Evolutionary conservation across 30 jellyfish, hydroid and myxozoan species (phyloP), one percentile per base, ranked within the genome.

Genomic region (Mastigias papua): DNA sequence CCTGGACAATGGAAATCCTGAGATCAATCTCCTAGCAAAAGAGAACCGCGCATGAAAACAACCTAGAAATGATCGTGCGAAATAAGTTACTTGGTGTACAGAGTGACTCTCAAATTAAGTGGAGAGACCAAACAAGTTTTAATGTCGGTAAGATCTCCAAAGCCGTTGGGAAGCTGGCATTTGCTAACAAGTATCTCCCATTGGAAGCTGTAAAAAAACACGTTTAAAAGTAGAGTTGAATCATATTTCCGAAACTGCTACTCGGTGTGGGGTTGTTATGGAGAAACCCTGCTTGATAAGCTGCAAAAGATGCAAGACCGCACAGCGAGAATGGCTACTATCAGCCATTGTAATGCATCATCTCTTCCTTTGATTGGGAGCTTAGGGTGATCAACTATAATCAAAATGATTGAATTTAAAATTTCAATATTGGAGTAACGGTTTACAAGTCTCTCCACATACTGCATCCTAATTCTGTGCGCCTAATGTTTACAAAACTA

Each of bases 121-220:
- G 72, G 72, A 60, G 72, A 60, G 72, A 60, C 11, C 72, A 60
- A 21, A 27, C 17, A 60, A 7, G 21, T 60, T 27, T 60, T 60
- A 19, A 7, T 60, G 17, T 60, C 9, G 72, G 72, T 22, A 60
- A 60, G 21, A 27, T 60, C 17, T 60, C 72, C 8, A 60, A 19
- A 60, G 72, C 72, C 10, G 17, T 60, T 10, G 72, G 72, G 13
- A 42, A 4, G 54, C 54, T 42, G 7, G 13, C 7, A 42, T 42
- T 4, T 42, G 54, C 54, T 42, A 42, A 42, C 7, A 42, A 42
- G 13, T 42, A 42, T 42, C 54, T 42, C 54, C 54, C 7, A 42
- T 42, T 42, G 13, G 54, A 42, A 8, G 13, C 54, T 42, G 54
- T 42, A 42, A 42, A 42, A 42, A 42, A 42, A 8, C n/a, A n/a